Percentiles rank a stretch among this genome's conserved stretches.
Evolutionary conservation across 2,888 invertebrate genomes (phyloP).

Genomic region (Drosophila atripex): DNA sequence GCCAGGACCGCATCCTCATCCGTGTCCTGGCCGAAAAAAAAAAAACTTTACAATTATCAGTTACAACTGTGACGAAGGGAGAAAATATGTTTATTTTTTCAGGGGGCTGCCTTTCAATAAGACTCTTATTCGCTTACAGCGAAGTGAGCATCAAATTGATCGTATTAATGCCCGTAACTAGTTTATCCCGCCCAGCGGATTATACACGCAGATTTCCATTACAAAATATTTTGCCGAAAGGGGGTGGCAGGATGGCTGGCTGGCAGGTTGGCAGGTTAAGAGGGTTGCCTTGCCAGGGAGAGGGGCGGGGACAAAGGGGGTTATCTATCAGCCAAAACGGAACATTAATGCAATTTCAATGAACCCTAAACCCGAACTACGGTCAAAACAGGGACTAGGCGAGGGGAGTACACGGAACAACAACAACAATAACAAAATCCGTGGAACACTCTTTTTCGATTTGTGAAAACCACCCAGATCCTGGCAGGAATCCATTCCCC

Average conservation of each 20-base stretch:
- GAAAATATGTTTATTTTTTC: constrained; percentile 34
- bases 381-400: constrained; percentile 61
- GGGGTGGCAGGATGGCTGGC: constrained; percentile 29
- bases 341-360: constrained; percentile 81
- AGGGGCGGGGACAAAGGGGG: not conserved
- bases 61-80: constrained; percentile 63
- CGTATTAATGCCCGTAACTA: constrained; percentile 84
- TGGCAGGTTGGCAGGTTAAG: constrained; percentile 2
- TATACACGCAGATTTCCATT: constrained; percentile 82
- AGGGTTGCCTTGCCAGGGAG: not conserved
- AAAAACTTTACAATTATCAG: constrained; percentile 71
- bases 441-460: constrained; percentile 81
- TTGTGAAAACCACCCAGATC: constrained; percentile 50
- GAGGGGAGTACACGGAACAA: constrained; percentile 1
- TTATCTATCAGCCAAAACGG: constrained; percentile 38
- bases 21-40: constrained; percentile 38
- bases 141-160: constrained; percentile 84
- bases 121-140: constrained; percentile 81
- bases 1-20: constrained; percentile 6
- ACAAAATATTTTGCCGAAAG: constrained; percentile 30
- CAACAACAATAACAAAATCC: constrained; percentile 9
- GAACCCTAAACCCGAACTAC: constrained; percentile 24
- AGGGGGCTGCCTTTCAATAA: constrained; percentile 70
- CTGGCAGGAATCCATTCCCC: constrained; percentile 13
- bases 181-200: constrained; percentile 84